Evolutionary conservation across 2,888 invertebrate genomes (phyloP), one percentile per base, ranked within the genome.

Genomic region (Sepioteuthis lessoniana): DNA sequence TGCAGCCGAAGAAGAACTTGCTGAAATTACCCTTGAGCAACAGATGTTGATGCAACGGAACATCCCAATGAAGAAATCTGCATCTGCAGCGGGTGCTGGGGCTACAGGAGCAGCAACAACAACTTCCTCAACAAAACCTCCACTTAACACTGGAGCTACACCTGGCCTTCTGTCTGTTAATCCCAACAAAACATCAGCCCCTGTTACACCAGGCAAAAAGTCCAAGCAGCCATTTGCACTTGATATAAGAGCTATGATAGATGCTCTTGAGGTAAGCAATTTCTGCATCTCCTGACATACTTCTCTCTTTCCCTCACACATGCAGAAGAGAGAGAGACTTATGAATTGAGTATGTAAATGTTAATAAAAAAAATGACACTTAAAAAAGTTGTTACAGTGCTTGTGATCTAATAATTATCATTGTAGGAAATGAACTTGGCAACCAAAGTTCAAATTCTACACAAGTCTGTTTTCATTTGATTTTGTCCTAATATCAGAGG

Each of bases 21-120:
- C 97, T 0, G 97, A 97, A 95, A 97, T 97, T n/a, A 96, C 96
- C 42, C 95, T 97, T 25, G 97, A 97, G 94, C 97, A 97, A 94
- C 96, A 97, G 94, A 96, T 97, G 96, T 94, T 97, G 60, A 95
- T 95, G 90, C 97, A 97, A 90, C 95, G 96, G 38, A 96, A 96
- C 92, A 95, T 96, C 90, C 92, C 94, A 38, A 94, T 94, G 42
- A 92, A 94, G 46, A 94, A 94, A 13, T 60, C 95, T 76, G 94
- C 95, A 55, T 94, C 94, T 47, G 94, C 94, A 25, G 94, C 94
- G 94, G 94, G 94, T 94, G 94, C 94, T 94, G 38, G 60, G n/a
- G n/a, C n/a, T 94, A 21, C 91, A 46, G 76, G 38, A 35, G 55
- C 92, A 60, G 28, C 60, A 50, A 19, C 76, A 19, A 93, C 91